phyloP scores from a whole-genome alignment of 1,140 invertebrate species.

The Brachionus manjavacas region DNA sequence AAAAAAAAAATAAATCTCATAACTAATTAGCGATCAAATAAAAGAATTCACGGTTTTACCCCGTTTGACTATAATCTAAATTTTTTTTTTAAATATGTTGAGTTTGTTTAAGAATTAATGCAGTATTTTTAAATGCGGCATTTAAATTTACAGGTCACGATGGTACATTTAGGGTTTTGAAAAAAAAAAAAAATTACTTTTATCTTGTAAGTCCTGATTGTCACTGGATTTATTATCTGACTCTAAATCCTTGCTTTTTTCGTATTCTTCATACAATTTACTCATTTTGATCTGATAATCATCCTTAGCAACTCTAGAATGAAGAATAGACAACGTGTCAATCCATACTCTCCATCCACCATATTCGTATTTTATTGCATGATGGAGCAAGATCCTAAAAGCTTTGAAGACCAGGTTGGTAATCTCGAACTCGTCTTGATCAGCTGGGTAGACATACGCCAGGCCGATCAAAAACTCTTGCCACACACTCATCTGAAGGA shows the following conservation, averaged over 20 bases:
- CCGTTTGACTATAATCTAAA: too few species aligned
- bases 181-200: not conserved
- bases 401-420: conserved; percentile 96
- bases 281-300: conserved; percentile 34
- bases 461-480: conserved; percentile 99
- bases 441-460: conserved; percentile 74
- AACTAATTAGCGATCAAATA: too few species aligned
- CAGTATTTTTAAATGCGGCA: too few species aligned
- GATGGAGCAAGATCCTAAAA: conserved; percentile 92
- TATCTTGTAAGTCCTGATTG: not conserved
- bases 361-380: conserved; percentile 97
- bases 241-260: not conserved
- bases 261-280: conserved; percentile 23
- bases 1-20: too few species aligned
- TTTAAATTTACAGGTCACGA: too few species aligned
- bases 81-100: too few species aligned
- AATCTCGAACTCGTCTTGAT: conserved; percentile 63
- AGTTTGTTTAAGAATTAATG: too few species aligned
- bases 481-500: conserved; percentile 99
- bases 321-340: conserved; percentile 95
- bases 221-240: not conserved
- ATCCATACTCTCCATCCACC: conserved; percentile 99
- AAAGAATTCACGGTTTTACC: too few species aligned
- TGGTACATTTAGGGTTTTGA: too few species aligned
- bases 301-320: conserved; percentile 73